These are phyloP conservation scores for Sisyra terminalis DNA, from an alignment of 2,888 invertebrate genomes.

Conservation along the genomic window DNA sequence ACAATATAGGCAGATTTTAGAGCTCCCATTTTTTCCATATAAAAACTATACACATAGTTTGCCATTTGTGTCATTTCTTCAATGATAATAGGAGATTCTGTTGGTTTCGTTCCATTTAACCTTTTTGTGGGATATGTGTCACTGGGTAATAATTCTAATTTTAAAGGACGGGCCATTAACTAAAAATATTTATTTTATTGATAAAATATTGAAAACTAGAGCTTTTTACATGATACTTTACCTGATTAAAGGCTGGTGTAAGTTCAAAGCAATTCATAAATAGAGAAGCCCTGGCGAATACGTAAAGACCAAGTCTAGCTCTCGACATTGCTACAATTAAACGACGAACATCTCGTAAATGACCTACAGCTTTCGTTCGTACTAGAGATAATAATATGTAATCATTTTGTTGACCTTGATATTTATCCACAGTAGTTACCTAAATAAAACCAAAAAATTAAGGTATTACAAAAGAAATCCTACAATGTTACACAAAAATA, in stretches of 20 bases:
- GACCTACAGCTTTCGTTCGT: constrained; percentile 92
- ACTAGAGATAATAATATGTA: constrained; percentile 93
- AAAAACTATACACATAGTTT: constrained; percentile 85
- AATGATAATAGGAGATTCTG: constrained; percentile 38
- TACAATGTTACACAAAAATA: not conserved
- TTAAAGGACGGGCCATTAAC: constrained; percentile 67
- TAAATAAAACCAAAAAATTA: constrained; percentile 18
- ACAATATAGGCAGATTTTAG: constrained; percentile 34
- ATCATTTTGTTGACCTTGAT: constrained; percentile 99
- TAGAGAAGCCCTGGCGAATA: constrained; percentile 82
- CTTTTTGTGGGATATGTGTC: constrained; percentile 67
- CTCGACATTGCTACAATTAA: constrained; percentile 97
- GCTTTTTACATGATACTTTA: constrained; percentile 20
- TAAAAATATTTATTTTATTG: constrained; percentile 22
- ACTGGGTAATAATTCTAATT: constrained; percentile 60
- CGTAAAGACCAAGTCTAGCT: constrained; percentile 88
- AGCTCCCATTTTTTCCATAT: constrained; percentile 55
- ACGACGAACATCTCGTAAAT: constrained; percentile 88
- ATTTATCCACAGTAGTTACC: constrained; percentile 95
- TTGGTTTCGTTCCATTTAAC: constrained; percentile 26
- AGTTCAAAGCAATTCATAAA: constrained; percentile 96
- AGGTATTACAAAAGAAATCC: not conserved
- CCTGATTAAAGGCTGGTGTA: constrained; percentile 86
- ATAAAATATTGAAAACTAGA: not conserved
- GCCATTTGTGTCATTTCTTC: constrained; percentile 91